Evolutionary conservation across 2,888 invertebrate species (phyloP).

Genomic region (Drosophila birchii): DNA sequence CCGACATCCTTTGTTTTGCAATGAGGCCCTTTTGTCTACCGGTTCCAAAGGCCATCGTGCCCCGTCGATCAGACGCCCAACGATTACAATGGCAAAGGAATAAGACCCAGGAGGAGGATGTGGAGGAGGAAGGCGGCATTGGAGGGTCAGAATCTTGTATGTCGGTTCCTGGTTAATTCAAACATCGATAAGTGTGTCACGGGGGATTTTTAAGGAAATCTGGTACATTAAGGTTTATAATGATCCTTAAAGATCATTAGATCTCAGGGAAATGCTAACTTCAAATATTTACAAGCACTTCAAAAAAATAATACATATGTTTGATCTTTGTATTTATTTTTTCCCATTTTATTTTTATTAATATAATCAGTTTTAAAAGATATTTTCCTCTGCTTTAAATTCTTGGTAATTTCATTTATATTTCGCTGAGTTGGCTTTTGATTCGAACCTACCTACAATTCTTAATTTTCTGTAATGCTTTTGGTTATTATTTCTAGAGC

Average conservation of each 20-base stretch:
- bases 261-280: not conserved
- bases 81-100: slow-evolving; percentile 29
- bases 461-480: slow-evolving; percentile 43
- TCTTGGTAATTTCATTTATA: slow-evolving; percentile 6
- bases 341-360: not conserved
- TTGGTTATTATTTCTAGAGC: slow-evolving; percentile 16
- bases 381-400: not conserved
- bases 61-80: slow-evolving; percentile 39
- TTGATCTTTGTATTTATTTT: not conserved
- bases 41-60: slow-evolving; percentile 49
- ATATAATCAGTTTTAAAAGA: not conserved
- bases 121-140: no score
- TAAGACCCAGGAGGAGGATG: not conserved
- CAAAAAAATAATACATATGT: accelerated
- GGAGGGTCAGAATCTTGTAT: slow-evolving; percentile 7
- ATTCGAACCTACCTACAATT: not conserved
- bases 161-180: slow-evolving; percentile 11
- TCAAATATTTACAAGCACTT: accelerated
- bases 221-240: not conserved
- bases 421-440: not conserved
- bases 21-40: slow-evolving; percentile 50
- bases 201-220: not conserved
- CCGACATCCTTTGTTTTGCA: slow-evolving; percentile 42
- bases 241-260: not conserved
- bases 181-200: slow-evolving; percentile 24